Percentiles rank a stretch among this genome's conserved stretches.
phyloP scores from a whole-genome alignment of 2,797 vertebrate species.

The Emydoidea blandingii region DNA sequence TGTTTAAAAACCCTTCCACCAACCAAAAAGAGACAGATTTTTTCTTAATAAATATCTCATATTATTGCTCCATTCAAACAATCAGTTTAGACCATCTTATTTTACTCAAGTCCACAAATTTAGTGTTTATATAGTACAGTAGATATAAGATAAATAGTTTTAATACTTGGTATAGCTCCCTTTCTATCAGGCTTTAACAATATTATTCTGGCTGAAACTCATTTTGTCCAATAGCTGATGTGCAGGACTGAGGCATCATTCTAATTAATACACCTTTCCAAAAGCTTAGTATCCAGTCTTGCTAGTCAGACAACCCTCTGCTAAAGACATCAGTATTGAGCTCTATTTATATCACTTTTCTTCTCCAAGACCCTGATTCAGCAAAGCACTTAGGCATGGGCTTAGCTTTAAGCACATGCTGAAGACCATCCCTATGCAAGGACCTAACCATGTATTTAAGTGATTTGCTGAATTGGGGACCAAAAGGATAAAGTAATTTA shows the following conservation, averaged over 20 bases:
- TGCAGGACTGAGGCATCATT: slow-evolving; percentile 21
- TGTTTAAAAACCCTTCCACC: not conserved
- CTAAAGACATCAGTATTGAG: not conserved
- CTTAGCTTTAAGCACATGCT: slow-evolving; percentile 1
- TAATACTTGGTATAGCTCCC: not conserved
- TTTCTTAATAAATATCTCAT: not conserved
- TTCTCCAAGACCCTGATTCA: not conserved
- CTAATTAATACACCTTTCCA: not conserved
- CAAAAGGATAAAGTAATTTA: slow-evolving; percentile 41
- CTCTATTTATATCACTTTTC: not conserved
- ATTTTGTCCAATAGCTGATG: not conserved
- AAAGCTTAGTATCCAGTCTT: not conserved
- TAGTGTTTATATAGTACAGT: not conserved
- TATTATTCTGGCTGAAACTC: not conserved
- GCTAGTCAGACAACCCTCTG: not conserved
- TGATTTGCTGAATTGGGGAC: slow-evolving; percentile 5
- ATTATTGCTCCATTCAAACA: not conserved
- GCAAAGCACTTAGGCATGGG: not conserved
- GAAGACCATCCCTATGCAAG: not conserved
- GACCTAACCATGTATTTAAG: not conserved
- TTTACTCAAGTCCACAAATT: not conserved
- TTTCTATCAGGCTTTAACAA: not conserved
- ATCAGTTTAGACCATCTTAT: not conserved
- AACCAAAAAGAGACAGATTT: not conserved
- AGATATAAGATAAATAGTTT: not conserved